These are phyloP conservation scores for Chloromyia formosa DNA, from an alignment of 2,888 invertebrate species.

Conservation along the genomic window DNA sequence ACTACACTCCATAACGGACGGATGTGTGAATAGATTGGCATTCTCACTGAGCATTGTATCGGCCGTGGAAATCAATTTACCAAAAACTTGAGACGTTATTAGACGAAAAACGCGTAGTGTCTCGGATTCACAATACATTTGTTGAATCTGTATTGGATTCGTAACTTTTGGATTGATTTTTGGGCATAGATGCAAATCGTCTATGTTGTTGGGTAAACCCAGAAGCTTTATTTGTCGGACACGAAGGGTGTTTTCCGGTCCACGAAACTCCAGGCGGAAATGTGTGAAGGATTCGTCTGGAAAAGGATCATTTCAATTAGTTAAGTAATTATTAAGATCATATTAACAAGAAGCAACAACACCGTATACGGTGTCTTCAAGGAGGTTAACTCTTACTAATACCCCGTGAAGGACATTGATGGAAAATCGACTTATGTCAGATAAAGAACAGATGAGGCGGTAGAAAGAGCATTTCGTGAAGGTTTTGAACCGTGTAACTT, in stretches of 20 bases:
- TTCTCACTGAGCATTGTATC: conserved; percentile 65
- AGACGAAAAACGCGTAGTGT: conserved; percentile 91
- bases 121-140: conserved; percentile 88
- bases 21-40: conserved; percentile 47
- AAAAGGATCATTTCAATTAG: conserved; percentile 45
- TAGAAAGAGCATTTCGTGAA: too few species aligned
- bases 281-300: conserved; percentile 67
- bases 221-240: conserved; percentile 82
- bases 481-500: too few species aligned
- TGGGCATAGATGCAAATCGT: conserved; percentile 51
- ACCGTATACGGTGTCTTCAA: too few species aligned
- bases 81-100: conserved; percentile 91
- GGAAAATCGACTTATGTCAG: too few species aligned
- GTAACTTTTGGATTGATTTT: conserved; percentile 58
- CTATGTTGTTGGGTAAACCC: conserved; percentile 66
- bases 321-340: not conserved
- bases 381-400: too few species aligned
- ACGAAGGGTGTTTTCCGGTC: conserved; percentile 89
- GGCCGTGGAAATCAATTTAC: conserved; percentile 76
- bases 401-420: too few species aligned
- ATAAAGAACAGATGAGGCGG: too few species aligned
- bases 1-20: conserved; percentile 59
- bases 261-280: conserved; percentile 87
- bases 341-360: not conserved
- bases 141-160: conserved; percentile 71